Evolutionary conservation across 2,888 invertebrate species (phyloP).

Genomic region (Hyalella azteca): DNA sequence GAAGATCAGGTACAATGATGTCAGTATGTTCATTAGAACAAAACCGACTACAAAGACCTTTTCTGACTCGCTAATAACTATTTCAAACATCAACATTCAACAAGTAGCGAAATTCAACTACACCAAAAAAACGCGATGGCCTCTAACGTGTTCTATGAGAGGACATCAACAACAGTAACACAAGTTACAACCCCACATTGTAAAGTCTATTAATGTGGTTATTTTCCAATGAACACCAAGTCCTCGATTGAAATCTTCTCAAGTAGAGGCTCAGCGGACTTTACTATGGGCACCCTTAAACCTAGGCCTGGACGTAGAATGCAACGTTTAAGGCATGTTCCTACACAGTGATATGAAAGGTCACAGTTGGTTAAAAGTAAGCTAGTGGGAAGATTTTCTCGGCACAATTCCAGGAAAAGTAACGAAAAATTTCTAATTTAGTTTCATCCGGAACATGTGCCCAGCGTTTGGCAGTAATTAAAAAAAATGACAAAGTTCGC

Average conservation of each 20-base stretch:
- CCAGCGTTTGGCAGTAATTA: no score
- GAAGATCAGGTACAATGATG: neutral
- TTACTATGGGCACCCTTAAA: slow-evolving; percentile 25
- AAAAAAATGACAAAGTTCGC: no score
- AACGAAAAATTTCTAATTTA: neutral
- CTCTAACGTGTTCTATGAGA: slow-evolving; percentile 14
- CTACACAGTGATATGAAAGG: slow-evolving; percentile 37
- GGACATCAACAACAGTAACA: slow-evolving; percentile 32
- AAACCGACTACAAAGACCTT: neutral
- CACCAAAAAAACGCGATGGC: slow-evolving; percentile 23
- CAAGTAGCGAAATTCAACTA: slow-evolving; percentile 35
- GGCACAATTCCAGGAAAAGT: slow-evolving; percentile 11
- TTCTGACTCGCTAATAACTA: slow-evolving; percentile 17
- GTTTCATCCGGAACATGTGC: no score
- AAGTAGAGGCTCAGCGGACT: neutral
- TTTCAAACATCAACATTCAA: slow-evolving; percentile 33
- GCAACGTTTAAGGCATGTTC: slow-evolving; percentile 38
- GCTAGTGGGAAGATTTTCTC: neutral
- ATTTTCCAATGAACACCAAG: slow-evolving; percentile 5
- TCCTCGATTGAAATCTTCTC: neutral
- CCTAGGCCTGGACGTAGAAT: slow-evolving; percentile 40
- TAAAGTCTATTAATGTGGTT: neutral
- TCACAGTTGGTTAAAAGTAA: slow-evolving; percentile 35
- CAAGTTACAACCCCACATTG: slow-evolving; percentile 15
- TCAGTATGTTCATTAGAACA: neutral